Base-by-base conservation (phyloP, 2,888 invertebrate genomes). In the Petrolisthes cinctipes region DNA sequence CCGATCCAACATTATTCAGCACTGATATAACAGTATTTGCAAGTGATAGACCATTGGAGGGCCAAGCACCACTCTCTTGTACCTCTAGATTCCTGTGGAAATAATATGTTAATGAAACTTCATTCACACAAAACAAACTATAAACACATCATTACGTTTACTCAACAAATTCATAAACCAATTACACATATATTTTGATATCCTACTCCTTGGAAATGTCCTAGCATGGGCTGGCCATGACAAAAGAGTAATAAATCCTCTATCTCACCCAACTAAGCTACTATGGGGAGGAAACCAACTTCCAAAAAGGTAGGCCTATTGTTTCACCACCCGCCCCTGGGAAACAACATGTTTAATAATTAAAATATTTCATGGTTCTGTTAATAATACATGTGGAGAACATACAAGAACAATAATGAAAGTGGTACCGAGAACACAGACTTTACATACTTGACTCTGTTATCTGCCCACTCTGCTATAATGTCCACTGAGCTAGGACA, bases 61-160 rank as follows among this genome's bases (percentile, higher is more conserved):
- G 90, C 90, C 90, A 90, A 4, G n/a, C n/a, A 9, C 75, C 37
- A 57, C 85, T 90, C 82, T 90, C 90, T 11, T 54, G n/a, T 68
- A 81, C 37, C 78, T 90, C 90, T 51, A 90, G 68, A 6, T 68
- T 82, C 82, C 90, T 90, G 82, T 56, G 20, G 53, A 56, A 68
- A 7, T 9, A 9, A 78, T 37, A 79, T 4, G 56, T 37, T 37
- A 17, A 81, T 9, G 57, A 81, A 6, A 79, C 37, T 11, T 75
- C 37, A 75, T n/a, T 71, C n/a, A 7, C 17, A 66, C 14, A 14
- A 66, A 14, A 66, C 11, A 11, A 66, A 66, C 17, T 66, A 66
- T 17, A 2, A 17, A 17, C 66, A 66, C 37, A 37, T 37, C 37
- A 37, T 37, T 37, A 37, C 0, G 2, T 37, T 37, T 37, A 37